phyloP scores from a whole-genome alignment of 2,113 vertebrate species.

The Gnathonemus longibarbis region DNA sequence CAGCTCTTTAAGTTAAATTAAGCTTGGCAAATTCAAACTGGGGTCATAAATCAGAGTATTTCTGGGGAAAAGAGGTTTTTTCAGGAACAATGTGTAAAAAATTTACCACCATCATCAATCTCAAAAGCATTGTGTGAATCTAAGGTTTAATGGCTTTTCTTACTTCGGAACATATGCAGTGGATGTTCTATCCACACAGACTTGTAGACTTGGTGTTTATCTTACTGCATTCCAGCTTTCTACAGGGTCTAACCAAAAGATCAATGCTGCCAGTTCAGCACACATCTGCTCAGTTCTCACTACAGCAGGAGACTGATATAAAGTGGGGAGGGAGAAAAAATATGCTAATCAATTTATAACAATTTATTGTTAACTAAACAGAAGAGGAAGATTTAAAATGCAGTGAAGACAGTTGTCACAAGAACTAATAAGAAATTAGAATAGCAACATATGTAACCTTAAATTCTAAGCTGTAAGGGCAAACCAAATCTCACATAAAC shows the following conservation, averaged over 20 bases:
- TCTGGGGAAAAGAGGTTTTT: not conserved
- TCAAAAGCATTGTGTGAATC: not conserved
- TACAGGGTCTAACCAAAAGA: not conserved
- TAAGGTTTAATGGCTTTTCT: not conserved
- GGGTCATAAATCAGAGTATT: not conserved
- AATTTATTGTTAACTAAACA: not conserved
- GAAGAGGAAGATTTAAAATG: not conserved
- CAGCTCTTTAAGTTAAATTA: not conserved
- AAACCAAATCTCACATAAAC: not conserved
- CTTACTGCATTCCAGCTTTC: conserved; percentile 6
- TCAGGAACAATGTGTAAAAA: not conserved
- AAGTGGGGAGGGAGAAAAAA: not conserved
- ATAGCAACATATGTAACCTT: not conserved
- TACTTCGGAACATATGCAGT: not conserved
- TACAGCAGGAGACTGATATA: not conserved
- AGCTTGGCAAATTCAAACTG: not conserved
- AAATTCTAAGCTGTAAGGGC: not conserved
- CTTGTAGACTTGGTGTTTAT: not conserved
- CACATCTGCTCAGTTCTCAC: not conserved
- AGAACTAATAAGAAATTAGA: not conserved
- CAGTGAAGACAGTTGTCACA: not conserved
- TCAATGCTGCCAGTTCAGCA: not conserved
- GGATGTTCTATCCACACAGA: not conserved
- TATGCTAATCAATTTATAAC: not conserved
- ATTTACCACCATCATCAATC: not conserved